phyloP scores from a whole-genome alignment of 2,888 invertebrate genomes.

The Gisinianus flammeolus region DNA sequence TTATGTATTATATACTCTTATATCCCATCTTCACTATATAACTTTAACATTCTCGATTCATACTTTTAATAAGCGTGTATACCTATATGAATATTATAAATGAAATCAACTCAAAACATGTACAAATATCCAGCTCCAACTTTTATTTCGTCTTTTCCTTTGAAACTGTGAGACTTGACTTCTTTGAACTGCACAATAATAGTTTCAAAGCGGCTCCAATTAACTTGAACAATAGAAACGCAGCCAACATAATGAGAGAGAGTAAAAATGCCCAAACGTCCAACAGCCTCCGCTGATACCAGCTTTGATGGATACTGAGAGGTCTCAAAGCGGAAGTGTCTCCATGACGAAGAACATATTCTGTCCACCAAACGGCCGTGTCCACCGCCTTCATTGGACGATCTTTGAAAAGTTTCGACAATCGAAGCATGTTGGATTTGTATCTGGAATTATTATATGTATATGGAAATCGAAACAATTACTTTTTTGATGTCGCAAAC shows the following conservation, averaged over 20 bases:
- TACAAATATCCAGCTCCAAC: no score
- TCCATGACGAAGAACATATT: not conserved
- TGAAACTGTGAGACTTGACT: no score
- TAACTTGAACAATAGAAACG: not conserved
- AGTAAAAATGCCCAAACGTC: slow-evolving; percentile 24
- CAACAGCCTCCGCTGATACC: slow-evolving; percentile 10
- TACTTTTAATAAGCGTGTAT: no score
- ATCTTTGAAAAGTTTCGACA: slow-evolving; percentile 46
- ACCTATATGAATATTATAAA: no score
- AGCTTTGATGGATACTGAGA: slow-evolving; percentile 14
- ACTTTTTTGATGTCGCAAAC: not conserved
- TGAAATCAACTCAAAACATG: no score
- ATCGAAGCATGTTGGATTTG: slow-evolving; percentile 37
- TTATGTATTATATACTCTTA: no score
- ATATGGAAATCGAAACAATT: not conserved
- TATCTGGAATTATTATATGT: slow-evolving; percentile 34
- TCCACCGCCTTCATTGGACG: slow-evolving; percentile 48
- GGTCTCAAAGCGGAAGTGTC: slow-evolving; percentile 12
- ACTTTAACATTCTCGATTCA: no score
- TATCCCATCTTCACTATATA: no score
- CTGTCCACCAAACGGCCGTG: slow-evolving; percentile 29
- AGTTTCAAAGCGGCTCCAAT: not conserved
- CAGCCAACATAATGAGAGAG: not conserved
- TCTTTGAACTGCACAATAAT: not conserved
- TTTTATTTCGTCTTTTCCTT: no score